phyloP scores from a whole-genome alignment of 2,888 invertebrate species.

The Biston stratarius region DNA sequence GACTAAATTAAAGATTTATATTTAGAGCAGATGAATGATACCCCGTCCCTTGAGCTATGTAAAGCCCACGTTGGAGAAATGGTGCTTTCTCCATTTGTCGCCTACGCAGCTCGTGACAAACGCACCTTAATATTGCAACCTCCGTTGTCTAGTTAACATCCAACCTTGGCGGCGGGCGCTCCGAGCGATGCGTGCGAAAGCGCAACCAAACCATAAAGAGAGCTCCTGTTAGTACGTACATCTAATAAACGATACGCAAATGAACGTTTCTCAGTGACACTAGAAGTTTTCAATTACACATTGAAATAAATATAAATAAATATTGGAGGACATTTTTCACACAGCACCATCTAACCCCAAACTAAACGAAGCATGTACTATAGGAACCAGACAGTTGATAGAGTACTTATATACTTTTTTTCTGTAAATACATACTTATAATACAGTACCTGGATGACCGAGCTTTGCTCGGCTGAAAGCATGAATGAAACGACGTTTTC shows the following conservation, averaged over 20 bases:
- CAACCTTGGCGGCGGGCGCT: constrained; percentile 29
- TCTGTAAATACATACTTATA: no score
- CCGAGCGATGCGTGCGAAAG: constrained; percentile 40
- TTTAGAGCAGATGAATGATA: constrained; percentile 42
- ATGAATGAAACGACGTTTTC: no score
- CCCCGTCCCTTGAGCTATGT: constrained; percentile 38
- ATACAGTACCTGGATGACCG: no score
- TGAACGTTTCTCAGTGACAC: no score
- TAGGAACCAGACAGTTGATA: no score
- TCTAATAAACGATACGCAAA: background rate
- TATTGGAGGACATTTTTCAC: no score
- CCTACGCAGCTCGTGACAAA: constrained; percentile 64
- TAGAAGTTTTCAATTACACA: no score
- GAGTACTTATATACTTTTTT: no score
- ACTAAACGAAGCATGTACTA: no score
- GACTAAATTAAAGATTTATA: constrained; percentile 42
- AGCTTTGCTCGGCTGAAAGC: no score
- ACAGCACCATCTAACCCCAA: no score
- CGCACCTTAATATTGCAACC: constrained; percentile 55
- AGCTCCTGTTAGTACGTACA: background rate
- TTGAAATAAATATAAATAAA: no score
- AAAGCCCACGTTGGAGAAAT: constrained; percentile 54
- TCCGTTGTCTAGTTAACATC: constrained; percentile 39
- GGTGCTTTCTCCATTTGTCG: constrained; percentile 60
- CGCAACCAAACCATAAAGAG: constrained; percentile 8